Conservation (phyloP, 2,113 vertebrate genomes). For the Bos javanicus region DNA sequence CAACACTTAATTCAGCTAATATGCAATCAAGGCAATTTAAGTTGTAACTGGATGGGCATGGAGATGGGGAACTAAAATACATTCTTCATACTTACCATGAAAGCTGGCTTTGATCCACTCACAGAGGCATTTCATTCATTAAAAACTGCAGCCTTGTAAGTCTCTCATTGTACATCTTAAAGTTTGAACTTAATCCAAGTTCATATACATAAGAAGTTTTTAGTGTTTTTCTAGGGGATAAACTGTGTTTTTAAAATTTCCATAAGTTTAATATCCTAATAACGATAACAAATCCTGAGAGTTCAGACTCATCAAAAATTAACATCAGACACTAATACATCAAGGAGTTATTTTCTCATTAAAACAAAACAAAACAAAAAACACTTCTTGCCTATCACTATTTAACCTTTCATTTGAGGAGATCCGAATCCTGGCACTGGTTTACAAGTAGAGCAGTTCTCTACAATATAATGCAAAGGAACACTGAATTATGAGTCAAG, state of each 20-base stretch:
- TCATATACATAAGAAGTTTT: neutral
- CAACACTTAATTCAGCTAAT: conserved; percentile 15
- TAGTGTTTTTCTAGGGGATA: neutral
- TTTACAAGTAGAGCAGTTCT: neutral
- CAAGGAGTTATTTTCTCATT: neutral
- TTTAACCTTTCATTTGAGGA: neutral
- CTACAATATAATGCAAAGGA: neutral
- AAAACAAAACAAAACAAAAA: neutral
- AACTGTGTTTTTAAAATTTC: neutral
- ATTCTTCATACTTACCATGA: neutral
- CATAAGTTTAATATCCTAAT: neutral
- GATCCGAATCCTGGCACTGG: neutral
- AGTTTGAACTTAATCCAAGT: neutral
- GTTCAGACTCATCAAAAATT: conserved; percentile 16
- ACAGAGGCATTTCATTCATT: neutral
- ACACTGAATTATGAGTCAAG: neutral
- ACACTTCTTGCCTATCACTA: neutral
- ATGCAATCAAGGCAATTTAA: neutral
- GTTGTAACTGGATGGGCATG: neutral
- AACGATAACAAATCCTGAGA: neutral
- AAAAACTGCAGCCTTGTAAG: neutral
- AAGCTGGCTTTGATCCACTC: neutral
- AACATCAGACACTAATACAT: neutral
- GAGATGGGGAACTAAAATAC: neutral
- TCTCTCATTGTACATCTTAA: neutral